These are phyloP conservation scores for Dicranocentrus wangi DNA, from an alignment of 2,888 invertebrate species.

Conservation along the genomic window DNA sequence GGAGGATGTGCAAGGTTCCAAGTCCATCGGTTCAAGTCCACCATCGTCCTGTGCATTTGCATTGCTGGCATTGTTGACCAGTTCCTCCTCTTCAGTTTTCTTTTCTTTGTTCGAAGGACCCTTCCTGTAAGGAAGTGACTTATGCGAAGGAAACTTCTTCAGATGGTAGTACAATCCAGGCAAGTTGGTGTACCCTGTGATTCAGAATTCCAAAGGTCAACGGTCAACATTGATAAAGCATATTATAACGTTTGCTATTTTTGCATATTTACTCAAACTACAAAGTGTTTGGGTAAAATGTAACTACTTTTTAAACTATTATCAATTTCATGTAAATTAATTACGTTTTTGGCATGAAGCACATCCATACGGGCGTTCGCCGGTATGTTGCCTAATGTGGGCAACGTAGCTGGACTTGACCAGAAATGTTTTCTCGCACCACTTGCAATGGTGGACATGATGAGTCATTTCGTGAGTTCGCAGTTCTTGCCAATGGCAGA, in stretches of 20 bases:
- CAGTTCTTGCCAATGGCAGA: neutral
- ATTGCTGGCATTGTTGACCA: too few species aligned
- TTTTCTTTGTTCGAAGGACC: neutral
- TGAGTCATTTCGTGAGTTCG: neutral
- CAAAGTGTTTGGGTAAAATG: neutral
- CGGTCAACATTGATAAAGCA: neutral
- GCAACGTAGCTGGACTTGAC: neutral
- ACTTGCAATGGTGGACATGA: neutral
- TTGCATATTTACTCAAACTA: neutral
- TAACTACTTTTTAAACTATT: neutral
- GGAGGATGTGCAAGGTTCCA: too few species aligned
- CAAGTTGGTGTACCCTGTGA: neutral
- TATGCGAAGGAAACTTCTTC: neutral
- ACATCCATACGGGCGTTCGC: neutral
- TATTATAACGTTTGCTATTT: too few species aligned
- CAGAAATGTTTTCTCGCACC: neutral
- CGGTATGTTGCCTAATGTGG: neutral
- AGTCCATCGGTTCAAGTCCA: too few species aligned
- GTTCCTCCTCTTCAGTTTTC: too few species aligned
- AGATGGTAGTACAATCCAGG: slow-evolving; percentile 5
- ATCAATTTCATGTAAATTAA: neutral
- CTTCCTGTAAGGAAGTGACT: neutral
- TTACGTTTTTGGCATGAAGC: neutral
- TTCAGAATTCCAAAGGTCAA: neutral
- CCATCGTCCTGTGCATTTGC: too few species aligned